Base-by-base conservation (phyloP, 2,113 vertebrate species). In the Apistogramma diplotaenia region DNA sequence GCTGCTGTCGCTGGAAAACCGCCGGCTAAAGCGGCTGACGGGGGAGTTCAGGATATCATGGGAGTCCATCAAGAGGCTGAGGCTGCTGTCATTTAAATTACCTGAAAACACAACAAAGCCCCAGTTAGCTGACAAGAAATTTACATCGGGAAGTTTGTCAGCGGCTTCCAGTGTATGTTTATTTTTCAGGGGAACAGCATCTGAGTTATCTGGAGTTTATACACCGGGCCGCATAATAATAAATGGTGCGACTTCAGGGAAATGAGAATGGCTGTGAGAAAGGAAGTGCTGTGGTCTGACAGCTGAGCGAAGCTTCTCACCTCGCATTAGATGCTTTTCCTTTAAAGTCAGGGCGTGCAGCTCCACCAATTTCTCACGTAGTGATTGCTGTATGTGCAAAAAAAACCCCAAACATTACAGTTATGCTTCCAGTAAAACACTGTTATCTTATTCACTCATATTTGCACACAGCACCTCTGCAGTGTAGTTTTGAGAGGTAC, bases 1-100 rank as follows among this genome's bases (percentile, higher is more conserved):
- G 91, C 98, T 99, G 92, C 98, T 97, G 90, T 94, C 96, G 0
- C 98, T 99, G 84, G 97, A 97, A 13, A 96, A 92, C 2, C 96
- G 96, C 1, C 91, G 87, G 16, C 94, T 81, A n/a, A 46, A 1
- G 74, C 0, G 29, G 2, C 87, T 11, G 1, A 76, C 8, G 3
- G 72, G 84, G 0, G 87, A 93, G 0, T 55, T 80, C 15, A 87
- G 9, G 5, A 83, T 74, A 5, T 93, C 93, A 0, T 91, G 93
- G 10, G 91, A 87, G 85, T 96, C 96, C 72, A 65, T 72, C 0
- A 83, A 46, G 1, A 88, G 94, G 78, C 89, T 86, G 37, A 85
- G 65, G 3, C 83, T 73, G 18, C 76, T 88, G 84, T 92, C 89
- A 1, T 87, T 94, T 58, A 92, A 62, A 58, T 96, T 89, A n/a